Percentiles rank a stretch among this genome's conserved stretches.
Evolutionary conservation across 2,113 vertebrate species (phyloP).

Genomic region (Amphiprion ocellaris): DNA sequence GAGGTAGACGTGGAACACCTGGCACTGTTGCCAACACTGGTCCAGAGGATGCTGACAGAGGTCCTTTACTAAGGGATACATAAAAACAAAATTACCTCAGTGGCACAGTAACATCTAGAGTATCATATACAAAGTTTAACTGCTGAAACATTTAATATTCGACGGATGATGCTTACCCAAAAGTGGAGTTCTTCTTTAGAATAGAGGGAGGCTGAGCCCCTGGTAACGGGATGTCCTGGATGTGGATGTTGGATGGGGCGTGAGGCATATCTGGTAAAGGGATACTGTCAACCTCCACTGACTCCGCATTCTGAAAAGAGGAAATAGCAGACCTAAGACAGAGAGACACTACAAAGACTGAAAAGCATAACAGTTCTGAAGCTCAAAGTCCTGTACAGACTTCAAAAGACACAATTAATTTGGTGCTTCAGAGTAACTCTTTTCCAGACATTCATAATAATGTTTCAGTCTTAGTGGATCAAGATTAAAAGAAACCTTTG

Average conservation of each 20-base stretch:
- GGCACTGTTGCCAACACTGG: conserved; percentile 84
- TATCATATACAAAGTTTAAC: neutral
- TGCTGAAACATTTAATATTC: neutral
- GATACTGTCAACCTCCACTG: conserved; percentile 98
- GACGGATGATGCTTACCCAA: conserved; percentile 85
- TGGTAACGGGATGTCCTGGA: conserved; percentile 97
- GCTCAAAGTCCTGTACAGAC: neutral
- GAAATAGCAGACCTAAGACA: neutral
- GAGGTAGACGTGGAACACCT: conserved; percentile 93
- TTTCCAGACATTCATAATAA: too few relatives aligned
- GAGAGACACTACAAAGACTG: neutral
- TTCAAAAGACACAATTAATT: neutral
- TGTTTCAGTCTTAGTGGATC: neutral
- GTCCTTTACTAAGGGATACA: conserved; percentile 76
- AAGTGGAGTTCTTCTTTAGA: conserved; percentile 93
- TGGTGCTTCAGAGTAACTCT: neutral
- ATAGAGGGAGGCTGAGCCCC: conserved; percentile 98
- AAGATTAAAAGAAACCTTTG: neutral
- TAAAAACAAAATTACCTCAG: conserved; percentile 4
- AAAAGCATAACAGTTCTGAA: neutral
- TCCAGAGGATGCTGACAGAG: conserved; percentile 84
- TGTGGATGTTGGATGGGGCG: conserved; percentile 97
- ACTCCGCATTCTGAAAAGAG: conserved; percentile 93
- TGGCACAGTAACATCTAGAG: neutral
- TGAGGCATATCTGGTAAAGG: conserved; percentile 98